phyloP scores from a whole-genome alignment of 2,797 vertebrate genomes.

The Apodemus agrarius region DNA sequence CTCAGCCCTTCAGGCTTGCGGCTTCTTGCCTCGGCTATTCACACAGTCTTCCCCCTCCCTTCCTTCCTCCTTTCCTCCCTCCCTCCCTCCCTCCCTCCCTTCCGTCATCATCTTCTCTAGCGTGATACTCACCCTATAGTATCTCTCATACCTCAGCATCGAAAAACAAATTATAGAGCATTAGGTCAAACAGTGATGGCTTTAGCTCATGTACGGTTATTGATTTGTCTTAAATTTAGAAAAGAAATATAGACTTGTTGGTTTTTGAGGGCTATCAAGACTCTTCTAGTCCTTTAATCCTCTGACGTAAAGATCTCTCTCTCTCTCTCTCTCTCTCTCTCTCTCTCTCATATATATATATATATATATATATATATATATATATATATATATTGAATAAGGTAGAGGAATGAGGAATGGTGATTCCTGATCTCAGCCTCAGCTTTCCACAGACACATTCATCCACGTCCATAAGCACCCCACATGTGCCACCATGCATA shows the following conservation, averaged over 20 bases:
- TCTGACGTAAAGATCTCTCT: not conserved
- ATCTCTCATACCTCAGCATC: not conserved
- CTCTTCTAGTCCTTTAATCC: not conserved
- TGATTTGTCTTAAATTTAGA: not conserved
- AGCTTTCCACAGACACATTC: not conserved
- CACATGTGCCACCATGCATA: not conserved
- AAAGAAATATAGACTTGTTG: not conserved
- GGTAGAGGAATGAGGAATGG: not conserved
- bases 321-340: too few relatives aligned
- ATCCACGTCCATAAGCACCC: not conserved
- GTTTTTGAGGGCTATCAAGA: not conserved
- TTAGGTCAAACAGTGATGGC: not conserved
- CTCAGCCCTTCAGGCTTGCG: not conserved
- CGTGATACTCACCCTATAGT: not conserved
- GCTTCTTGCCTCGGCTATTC: not conserved
- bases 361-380: too few relatives aligned
- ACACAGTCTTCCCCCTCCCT: not conserved
- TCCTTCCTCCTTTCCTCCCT: too few relatives aligned
- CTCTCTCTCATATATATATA: too few relatives aligned
- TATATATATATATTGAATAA: too few relatives aligned
- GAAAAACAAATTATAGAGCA: not conserved
- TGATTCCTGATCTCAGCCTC: not conserved
- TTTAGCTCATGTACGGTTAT: conserved; percentile 22
- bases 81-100: too few relatives aligned
- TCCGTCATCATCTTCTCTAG: too few relatives aligned